Evolutionary conservation across 1,140 invertebrate genomes (phyloP), one percentile per base, ranked within the genome.

Genomic region (Drosophila auraria): DNA sequence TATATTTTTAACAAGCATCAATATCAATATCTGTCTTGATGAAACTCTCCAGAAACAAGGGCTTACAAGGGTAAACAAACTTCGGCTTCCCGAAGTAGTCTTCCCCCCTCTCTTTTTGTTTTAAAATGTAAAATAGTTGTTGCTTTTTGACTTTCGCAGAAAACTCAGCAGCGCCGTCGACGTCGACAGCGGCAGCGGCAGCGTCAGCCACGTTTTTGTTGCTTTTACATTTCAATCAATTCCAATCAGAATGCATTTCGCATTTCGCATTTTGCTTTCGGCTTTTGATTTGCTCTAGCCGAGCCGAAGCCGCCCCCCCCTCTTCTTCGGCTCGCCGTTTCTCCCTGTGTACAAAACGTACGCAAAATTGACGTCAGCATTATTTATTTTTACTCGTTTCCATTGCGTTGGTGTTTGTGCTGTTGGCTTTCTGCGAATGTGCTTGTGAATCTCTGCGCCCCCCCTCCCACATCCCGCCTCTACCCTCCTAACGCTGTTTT

Each of bases 311-410:
- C 20, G 20, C 20, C 20, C 20, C n/a, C 15, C 9, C 15, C 25
- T 20, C 14, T 42, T 12, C 53, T 14, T 17, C 30, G 30, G 51
- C 1, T n/a, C 9, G 3, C 20, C 25, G 23, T 40, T 58, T 25
- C n/a, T 63, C 45, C n/a, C 51, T 76, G 38, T 73, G 71, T 70
- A 61, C 40, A 38, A 53, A 38, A 53, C 38, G 36, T 83, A 83
- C 94, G 95, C 91, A 69, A 94, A 94, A 81, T 83, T 87, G 84
- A 87, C 84, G 84, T 87, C 84, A 87, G 78, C 81, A 83, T 74
- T 83, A 74, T 89, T 83, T 87, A 87, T 87, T 87, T 87, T 89
- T 87, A 87, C 87, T 81, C 73, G 60, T 70, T 77, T 66, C 25
- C 57, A 79, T 38, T 89, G 72, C 73, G 71, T 64, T 89, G 77